Conservation (phyloP, 2,888 invertebrate species). For the Agrochola lychnidis region DNA sequence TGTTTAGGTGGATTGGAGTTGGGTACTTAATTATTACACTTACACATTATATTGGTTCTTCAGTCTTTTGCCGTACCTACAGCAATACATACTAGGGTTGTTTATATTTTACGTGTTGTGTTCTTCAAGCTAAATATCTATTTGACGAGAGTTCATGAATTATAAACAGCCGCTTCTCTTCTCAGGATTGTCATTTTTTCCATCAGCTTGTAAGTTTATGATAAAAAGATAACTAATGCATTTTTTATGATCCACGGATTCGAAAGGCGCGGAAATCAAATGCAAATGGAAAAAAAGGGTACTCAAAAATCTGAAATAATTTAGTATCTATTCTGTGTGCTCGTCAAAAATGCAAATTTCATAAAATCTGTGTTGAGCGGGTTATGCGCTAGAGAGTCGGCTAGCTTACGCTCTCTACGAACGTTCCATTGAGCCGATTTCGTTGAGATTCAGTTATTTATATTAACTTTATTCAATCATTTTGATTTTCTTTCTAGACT, state of each 20-base stretch:
- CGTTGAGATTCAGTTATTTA: neutral
- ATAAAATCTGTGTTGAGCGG: conserved; percentile 3
- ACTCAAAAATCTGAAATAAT: conserved; percentile 11
- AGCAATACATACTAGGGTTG: neutral
- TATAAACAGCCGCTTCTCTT: neutral
- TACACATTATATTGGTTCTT: conserved; percentile 10
- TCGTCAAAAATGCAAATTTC: conserved; percentile 28
- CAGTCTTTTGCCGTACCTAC: conserved; percentile 3
- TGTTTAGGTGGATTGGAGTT: conserved; percentile 13
- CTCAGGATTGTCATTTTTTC: neutral
- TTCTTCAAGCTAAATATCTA: neutral
- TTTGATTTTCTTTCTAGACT: neutral
- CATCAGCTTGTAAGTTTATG: neutral
- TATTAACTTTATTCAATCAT: neutral
- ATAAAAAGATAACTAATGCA: neutral
- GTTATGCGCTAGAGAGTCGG: neutral
- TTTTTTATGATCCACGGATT: neutral
- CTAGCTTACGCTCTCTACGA: neutral
- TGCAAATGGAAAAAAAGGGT: neutral
- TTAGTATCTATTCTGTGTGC: conserved; percentile 7
- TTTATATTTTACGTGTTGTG: neutral
- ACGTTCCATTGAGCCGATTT: neutral
- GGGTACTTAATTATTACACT: conserved; percentile 33
- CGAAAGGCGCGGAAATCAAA: neutral
- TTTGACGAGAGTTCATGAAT: neutral